phyloP scores from a whole-genome alignment of 1,140 invertebrate species.

The Anadara kagoshimensis region DNA sequence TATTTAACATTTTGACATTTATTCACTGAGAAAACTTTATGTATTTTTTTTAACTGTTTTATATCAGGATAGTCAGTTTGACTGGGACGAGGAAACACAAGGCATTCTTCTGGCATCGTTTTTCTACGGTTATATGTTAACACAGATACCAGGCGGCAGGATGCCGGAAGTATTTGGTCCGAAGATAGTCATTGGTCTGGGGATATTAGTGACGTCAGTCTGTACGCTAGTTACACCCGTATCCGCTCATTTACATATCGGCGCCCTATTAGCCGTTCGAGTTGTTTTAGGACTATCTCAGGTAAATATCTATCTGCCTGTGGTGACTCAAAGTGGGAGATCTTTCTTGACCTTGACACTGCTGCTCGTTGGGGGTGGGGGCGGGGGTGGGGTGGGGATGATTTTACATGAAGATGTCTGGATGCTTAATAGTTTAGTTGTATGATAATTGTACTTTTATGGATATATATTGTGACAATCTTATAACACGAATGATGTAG shows the following conservation, averaged over 20 bases:
- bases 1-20: no score
- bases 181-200: slow-evolving; percentile 82
- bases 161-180: slow-evolving; percentile 86
- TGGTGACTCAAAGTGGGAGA: no score
- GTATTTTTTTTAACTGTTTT: no score
- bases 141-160: slow-evolving; percentile 81
- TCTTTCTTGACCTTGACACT: no score
- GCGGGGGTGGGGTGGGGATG: no score
- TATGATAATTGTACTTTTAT: no score
- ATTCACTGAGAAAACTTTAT: no score
- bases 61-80: slow-evolving; percentile 81
- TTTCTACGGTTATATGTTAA: slow-evolving; percentile 20
- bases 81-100: slow-evolving; percentile 83
- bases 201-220: not conserved
- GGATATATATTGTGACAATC: no score
- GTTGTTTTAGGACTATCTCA: slow-evolving; percentile 52
- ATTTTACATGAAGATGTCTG: no score
- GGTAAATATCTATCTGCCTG: slow-evolving; percentile 49
- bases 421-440: no score
- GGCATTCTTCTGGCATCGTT: slow-evolving; percentile 14
- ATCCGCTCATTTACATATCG: slow-evolving; percentile 40
- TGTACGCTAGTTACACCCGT: slow-evolving; percentile 53
- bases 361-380: no score
- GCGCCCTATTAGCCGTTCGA: slow-evolving; percentile 43
- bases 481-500: no score